Conservation (phyloP, 2,113 vertebrate species). For the Panthera leo region DNA sequence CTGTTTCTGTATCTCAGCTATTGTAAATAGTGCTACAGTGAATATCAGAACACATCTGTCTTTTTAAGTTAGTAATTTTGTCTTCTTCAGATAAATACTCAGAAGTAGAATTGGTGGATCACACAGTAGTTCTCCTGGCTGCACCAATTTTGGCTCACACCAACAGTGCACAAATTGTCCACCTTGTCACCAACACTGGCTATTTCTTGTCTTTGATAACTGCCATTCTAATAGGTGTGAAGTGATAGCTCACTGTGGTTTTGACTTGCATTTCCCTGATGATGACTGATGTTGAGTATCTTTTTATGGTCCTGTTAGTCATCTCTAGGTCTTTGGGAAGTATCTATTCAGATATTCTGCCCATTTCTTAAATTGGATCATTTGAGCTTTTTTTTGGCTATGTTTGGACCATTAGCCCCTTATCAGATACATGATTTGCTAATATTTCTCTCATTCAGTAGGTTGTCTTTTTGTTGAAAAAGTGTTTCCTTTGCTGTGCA, state of each 20-base stretch:
- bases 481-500: background rate
- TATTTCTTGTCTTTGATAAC: background rate
- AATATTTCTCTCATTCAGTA: background rate
- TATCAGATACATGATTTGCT: background rate
- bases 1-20: background rate
- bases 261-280: background rate
- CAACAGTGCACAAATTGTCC: background rate
- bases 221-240: background rate
- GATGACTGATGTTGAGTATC: background rate
- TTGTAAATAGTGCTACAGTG: background rate
- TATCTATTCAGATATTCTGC: background rate
- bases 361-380: background rate
- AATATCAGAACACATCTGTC: background rate
- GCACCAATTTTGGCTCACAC: background rate
- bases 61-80: background rate
- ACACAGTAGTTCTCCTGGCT: background rate
- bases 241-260: background rate
- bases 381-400: background rate
- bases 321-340: background rate
- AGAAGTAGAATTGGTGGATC: background rate
- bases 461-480: background rate
- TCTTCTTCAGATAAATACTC: background rate
- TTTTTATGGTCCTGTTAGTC: background rate
- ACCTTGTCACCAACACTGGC: background rate
- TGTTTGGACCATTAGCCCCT: background rate